These are phyloP conservation scores for Phyllostomus discolor DNA, from an alignment of 2,113 vertebrate species.

Conservation along the genomic window DNA sequence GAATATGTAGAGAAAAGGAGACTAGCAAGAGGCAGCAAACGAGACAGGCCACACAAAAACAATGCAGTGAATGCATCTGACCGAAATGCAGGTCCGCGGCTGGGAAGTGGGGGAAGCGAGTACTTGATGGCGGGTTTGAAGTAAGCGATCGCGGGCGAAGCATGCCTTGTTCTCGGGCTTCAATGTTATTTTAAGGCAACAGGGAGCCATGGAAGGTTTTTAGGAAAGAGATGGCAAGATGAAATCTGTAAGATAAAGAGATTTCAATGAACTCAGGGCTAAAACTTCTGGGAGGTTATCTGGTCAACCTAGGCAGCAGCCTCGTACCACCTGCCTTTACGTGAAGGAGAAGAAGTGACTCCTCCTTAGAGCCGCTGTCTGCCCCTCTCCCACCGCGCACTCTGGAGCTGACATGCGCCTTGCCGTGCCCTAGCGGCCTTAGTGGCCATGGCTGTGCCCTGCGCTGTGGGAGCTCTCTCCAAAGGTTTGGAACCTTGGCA, in stretches of 20 bases:
- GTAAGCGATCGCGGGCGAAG: not conserved
- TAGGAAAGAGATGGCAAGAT: not conserved
- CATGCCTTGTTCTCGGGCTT: not conserved
- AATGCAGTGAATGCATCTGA: not conserved
- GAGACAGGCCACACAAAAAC: not conserved
- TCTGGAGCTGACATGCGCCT: not conserved
- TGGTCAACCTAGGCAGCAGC: not conserved
- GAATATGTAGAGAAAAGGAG: not conserved
- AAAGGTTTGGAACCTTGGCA: not conserved
- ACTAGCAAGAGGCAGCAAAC: not conserved
- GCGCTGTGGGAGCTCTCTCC: not conserved
- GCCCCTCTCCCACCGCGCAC: not conserved
- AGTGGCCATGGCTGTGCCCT: not conserved
- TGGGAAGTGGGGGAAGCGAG: not conserved
- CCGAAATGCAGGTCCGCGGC: not conserved
- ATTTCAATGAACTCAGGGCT: not conserved
- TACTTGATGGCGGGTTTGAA: not conserved
- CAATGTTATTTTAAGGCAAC: not conserved
- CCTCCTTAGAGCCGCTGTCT: not conserved
- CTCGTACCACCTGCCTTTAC: not conserved
- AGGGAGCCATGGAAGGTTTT: not conserved
- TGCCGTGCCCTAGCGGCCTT: not conserved
- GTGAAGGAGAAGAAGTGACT: not conserved
- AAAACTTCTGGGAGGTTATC: not conserved
- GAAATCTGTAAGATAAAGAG: not conserved